phyloP scores from a whole-genome alignment of 2,888 invertebrate genomes.

The Megalurothrips usitatus region DNA sequence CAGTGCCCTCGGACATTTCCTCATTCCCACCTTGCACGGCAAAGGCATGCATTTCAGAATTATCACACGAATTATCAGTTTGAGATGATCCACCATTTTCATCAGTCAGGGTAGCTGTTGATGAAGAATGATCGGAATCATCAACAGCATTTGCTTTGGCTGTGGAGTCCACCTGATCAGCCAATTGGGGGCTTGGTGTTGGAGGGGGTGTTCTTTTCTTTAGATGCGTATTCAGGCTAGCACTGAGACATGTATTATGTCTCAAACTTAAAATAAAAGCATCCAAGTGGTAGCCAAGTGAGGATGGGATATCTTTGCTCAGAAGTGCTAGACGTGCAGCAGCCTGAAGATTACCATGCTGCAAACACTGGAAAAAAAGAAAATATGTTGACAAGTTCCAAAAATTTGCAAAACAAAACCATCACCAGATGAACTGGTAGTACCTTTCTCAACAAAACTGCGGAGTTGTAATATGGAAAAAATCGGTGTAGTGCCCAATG shows the following conservation, averaged over 20 bases:
- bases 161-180: not conserved
- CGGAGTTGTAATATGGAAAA: constrained; percentile 45
- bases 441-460: constrained; percentile 46
- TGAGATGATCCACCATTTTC: constrained; percentile 22
- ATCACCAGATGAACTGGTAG: not conserved
- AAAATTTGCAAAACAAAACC: constrained; percentile 18
- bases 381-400: not conserved
- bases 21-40: constrained; percentile 44
- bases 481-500: constrained; percentile 49
- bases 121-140: not conserved
- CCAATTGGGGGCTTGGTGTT: not conserved
- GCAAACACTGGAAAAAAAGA: constrained; percentile 44
- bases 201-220: not conserved
- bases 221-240: constrained; percentile 7
- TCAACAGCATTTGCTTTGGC: not conserved
- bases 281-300: constrained; percentile 47
- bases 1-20: constrained; percentile 10
- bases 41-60: constrained; percentile 45
- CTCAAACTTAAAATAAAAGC: constrained; percentile 41
- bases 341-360: constrained; percentile 49
- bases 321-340: constrained; percentile 49
- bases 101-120: not conserved
- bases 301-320: constrained; percentile 46
- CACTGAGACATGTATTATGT: constrained; percentile 17
- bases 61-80: constrained; percentile 31